These are phyloP conservation scores for Mercenaria mercenaria DNA, from an alignment of 1,140 invertebrate genomes.

Conservation along the genomic window DNA sequence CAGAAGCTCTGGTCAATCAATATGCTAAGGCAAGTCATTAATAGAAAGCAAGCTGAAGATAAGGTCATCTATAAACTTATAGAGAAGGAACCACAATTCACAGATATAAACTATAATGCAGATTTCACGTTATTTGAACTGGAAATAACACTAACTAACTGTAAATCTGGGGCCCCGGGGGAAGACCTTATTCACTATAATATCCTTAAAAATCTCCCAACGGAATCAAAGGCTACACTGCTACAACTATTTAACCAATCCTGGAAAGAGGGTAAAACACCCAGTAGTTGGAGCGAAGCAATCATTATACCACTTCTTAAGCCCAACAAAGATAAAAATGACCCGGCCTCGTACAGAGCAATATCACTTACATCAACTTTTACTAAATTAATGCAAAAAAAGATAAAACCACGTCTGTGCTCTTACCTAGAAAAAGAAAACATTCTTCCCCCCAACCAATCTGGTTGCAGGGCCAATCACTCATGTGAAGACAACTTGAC, in stretches of 20 bases:
- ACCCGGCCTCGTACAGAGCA: conserved; percentile 5
- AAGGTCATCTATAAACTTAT: not conserved
- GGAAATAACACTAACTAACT: not conserved
- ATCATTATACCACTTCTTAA: conserved; percentile 1
- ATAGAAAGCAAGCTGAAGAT: not conserved
- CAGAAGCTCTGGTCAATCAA: not conserved
- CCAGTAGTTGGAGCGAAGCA: not conserved
- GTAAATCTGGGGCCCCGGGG: not conserved
- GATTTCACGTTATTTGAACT: not conserved
- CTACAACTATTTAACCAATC: not conserved
- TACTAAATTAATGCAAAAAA: conserved; percentile 40
- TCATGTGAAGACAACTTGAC: not conserved
- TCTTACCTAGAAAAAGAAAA: not conserved
- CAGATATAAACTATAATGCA: not conserved
- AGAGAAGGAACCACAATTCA: not conserved
- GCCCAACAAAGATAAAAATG: not conserved
- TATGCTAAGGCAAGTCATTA: not conserved
- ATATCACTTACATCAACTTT: conserved; percentile 26
- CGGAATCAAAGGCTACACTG: not conserved
- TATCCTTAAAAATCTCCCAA: not conserved
- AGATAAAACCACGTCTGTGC: conserved; percentile 11
- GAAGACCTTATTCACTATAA: not conserved
- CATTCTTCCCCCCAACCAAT: not conserved
- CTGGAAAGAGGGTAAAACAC: not conserved
- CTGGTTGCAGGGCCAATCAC: not conserved